A percentile compares a stretch with the other conserved stretches of the same genome.
Evolutionary conservation across 2,888 invertebrate genomes (phyloP).

Genomic region (Drosophila colorata): DNA sequence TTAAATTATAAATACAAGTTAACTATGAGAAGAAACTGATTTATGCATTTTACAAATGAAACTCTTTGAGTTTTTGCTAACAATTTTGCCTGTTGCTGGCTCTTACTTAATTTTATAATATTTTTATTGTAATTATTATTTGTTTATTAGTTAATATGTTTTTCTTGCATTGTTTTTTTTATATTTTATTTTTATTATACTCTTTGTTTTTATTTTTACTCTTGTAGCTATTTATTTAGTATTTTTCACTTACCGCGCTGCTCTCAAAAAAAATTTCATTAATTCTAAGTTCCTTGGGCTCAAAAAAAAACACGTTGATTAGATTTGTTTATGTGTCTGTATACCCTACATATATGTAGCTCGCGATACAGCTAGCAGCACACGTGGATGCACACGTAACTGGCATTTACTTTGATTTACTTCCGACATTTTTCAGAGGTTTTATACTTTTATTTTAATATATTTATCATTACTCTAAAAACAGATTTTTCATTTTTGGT

Average conservation of each 20-base stretch:
- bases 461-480: constrained; percentile 49
- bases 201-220: background rate
- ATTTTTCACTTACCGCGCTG: constrained; percentile 55
- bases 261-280: constrained; percentile 52
- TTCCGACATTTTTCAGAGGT: constrained; percentile 38
- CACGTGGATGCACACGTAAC: background rate
- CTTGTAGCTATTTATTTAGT: constrained; percentile 45
- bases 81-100: constrained; percentile 25
- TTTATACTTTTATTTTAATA: constrained; percentile 22
- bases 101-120: constrained; percentile 26
- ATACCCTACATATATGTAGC: constrained; percentile 30
- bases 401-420: constrained; percentile 51
- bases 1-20: constrained; percentile 26
- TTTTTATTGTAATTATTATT: constrained; percentile 27
- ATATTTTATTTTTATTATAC: constrained; percentile 5
- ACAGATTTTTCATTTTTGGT: constrained; percentile 22
- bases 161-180: constrained; percentile 19
- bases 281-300: constrained; percentile 43
- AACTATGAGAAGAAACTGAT: constrained; percentile 41
- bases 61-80: constrained; percentile 75
- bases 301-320: constrained; percentile 52
- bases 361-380: constrained; percentile 6
- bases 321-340: constrained; percentile 30
- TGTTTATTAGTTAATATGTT: constrained; percentile 52
- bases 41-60: constrained; percentile 81